Conservation (phyloP, 2,888 invertebrate species). For the Zhengitettix transpicula region DNA sequence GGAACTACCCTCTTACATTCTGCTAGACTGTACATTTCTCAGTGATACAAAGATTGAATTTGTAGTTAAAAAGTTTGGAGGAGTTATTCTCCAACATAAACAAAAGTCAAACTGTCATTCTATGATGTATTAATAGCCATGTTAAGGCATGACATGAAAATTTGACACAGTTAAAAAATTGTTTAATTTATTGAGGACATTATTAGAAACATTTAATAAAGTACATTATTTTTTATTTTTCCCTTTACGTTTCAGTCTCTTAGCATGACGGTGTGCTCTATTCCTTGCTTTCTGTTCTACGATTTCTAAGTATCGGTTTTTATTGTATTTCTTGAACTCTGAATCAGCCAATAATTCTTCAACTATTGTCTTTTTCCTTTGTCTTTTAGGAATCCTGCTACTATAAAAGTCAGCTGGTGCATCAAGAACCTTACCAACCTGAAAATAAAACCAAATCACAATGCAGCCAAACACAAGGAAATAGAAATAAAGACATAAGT, state of each 20-base stretch:
- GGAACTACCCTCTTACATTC: too few relatives aligned
- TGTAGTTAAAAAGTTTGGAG: too few relatives aligned
- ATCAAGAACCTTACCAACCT: constrained; percentile 70
- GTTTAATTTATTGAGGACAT: too few relatives aligned
- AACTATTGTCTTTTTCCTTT: constrained; percentile 76
- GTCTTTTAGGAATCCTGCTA: constrained; percentile 65
- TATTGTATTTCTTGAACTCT: constrained; percentile 63
- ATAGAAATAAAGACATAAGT: neutral
- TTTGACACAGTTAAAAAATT: too few relatives aligned
- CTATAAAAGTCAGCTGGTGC: constrained; percentile 75
- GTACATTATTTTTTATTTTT: neutral
- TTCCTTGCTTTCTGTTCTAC: constrained; percentile 52
- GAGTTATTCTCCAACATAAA: too few relatives aligned
- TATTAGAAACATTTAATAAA: too few relatives aligned
- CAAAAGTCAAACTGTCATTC: too few relatives aligned
- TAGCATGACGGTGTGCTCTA: constrained; percentile 46
- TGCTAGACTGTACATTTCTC: too few relatives aligned
- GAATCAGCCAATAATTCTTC: constrained; percentile 86
- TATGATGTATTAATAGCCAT: too few relatives aligned
- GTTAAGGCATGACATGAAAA: too few relatives aligned
- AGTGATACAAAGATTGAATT: too few relatives aligned
- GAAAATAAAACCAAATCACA: constrained; percentile 15
- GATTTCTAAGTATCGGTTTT: constrained; percentile 55
- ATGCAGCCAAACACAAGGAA: neutral
- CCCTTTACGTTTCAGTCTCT: constrained; percentile 51